Base-by-base conservation (phyloP, 2,888 invertebrate species). In the Marasmarcha lunaedactyla region DNA sequence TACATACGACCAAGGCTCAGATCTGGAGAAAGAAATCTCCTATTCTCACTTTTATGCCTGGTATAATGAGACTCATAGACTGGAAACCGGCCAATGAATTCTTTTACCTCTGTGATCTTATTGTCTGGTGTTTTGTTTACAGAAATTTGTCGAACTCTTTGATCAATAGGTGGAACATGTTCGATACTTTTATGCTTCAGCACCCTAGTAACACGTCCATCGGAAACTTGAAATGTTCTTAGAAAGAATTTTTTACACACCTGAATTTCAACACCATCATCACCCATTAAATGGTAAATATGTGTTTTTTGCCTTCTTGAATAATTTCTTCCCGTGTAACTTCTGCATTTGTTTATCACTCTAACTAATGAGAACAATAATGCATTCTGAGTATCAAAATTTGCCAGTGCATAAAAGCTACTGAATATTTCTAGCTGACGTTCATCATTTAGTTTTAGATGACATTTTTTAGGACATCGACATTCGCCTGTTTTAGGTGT, bases 401-500 rank as follows among this genome's bases (percentile, higher is more conserved):
- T 42, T 36, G 42, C 42, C 39, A 42, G 39, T 39, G 42, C 33
- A 36, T 42, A 42, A 42, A 39, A 42, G 42, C 42, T 42, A 39
- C 36, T 36, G 39, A 42, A 42, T 42, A 42, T 37, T 42, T 39
- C 34, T 37, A 42, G 42, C 42, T 39, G 37, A 34, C 30, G 39
- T 42, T 42, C 42, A 37, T 42, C 39, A 42, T 37, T 39, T 39
- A 39, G 39, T 34, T 20, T 20, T 20, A 20, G 20, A 20, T 20
- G 20, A 5, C 3, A 20, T 40, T 39, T 37, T 42, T 39, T 42
- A 33, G 37, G 42, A 42, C 42, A 39, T 39, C 30, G 42, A 35
- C 42, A 39, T 42, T 41, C 41, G 35, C 41, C 41, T 38, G 42
- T 42, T 39, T 42, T 42, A 39, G 42, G 42, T 39, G 42, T 42